These are phyloP conservation scores for Emmelina monodactyla DNA, from an alignment of 2,888 invertebrate genomes.

Conservation along the genomic window DNA sequence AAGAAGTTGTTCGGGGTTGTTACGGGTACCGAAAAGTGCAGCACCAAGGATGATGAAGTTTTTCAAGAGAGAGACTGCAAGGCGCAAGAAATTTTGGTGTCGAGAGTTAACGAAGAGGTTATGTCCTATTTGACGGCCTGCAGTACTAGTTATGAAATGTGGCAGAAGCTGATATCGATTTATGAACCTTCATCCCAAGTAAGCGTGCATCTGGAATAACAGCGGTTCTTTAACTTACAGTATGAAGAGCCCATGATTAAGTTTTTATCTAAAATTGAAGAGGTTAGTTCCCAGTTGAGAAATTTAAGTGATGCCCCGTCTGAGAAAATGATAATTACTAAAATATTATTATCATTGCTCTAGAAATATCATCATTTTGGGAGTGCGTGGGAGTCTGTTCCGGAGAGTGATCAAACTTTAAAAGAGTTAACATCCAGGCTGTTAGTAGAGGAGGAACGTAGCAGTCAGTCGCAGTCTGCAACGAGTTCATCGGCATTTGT, in stretches of 20 bases:
- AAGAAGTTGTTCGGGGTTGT: background rate
- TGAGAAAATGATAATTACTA: conserved; percentile 4
- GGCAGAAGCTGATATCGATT: background rate
- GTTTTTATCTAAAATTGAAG: conserved; percentile 1
- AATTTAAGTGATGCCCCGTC: background rate
- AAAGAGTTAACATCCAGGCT: conserved; percentile 4
- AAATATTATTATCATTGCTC: conserved; percentile 2
- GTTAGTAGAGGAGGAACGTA: conserved; percentile 2
- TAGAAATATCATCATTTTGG: conserved; percentile 6
- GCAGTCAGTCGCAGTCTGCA: background rate
- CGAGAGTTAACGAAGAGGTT: conserved; percentile 1
- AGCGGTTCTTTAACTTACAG: background rate
- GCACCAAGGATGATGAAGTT: conserved; percentile 6
- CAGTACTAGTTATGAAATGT: background rate
- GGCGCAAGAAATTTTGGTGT: conserved; percentile 3
- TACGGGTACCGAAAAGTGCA: background rate
- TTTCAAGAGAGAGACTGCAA: conserved; percentile 5
- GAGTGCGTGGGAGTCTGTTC: conserved; percentile 5
- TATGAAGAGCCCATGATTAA: conserved; percentile 3
- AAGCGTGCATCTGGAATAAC: background rate
- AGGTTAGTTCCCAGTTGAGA: background rate
- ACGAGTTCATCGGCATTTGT: background rate
- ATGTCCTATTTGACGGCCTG: background rate
- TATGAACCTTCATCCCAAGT: conserved; percentile 1
- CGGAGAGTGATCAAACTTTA: conserved; percentile 5